Conservation (phyloP, 2,888 invertebrate genomes). For the Dione vanillae region DNA sequence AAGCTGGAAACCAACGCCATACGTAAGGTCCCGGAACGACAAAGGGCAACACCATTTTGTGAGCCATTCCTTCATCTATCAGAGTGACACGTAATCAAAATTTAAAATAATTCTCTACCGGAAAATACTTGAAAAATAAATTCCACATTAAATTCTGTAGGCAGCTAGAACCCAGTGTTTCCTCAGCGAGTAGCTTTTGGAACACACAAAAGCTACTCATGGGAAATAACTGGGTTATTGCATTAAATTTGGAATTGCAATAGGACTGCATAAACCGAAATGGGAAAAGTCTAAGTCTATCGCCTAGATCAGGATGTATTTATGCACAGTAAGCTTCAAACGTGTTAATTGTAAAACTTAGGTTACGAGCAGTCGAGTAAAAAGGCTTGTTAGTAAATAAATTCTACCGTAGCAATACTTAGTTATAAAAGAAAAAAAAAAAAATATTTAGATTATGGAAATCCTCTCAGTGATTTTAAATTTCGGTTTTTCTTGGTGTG, state of each 20-base stretch:
- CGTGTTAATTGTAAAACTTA: constrained; percentile 41
- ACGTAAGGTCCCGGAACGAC: constrained; percentile 66
- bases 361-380: constrained; percentile 11
- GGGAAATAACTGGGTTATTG: constrained; percentile 59
- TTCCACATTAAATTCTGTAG: constrained; percentile 82
- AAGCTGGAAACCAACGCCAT: constrained; percentile 68
- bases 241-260: constrained; percentile 51
- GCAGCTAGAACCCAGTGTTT: constrained; percentile 60
- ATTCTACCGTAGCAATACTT: not conserved
- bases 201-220: constrained; percentile 76
- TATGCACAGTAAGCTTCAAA: constrained; percentile 48
- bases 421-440: no score
- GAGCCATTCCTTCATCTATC: constrained; percentile 79
- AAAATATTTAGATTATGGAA: no score
- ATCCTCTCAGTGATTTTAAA: no score
- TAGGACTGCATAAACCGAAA: constrained; percentile 57
- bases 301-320: constrained; percentile 66
- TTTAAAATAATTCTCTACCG: constrained; percentile 82
- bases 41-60: constrained; percentile 74
- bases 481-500: no score
- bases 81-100: constrained; percentile 83
- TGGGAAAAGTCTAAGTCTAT: constrained; percentile 59
- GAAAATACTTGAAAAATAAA: constrained; percentile 84
- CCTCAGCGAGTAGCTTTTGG: no score
- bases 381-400: constrained; percentile 1